Conservation (phyloP, 2,888 invertebrate species). For the Ctena decussata region DNA sequence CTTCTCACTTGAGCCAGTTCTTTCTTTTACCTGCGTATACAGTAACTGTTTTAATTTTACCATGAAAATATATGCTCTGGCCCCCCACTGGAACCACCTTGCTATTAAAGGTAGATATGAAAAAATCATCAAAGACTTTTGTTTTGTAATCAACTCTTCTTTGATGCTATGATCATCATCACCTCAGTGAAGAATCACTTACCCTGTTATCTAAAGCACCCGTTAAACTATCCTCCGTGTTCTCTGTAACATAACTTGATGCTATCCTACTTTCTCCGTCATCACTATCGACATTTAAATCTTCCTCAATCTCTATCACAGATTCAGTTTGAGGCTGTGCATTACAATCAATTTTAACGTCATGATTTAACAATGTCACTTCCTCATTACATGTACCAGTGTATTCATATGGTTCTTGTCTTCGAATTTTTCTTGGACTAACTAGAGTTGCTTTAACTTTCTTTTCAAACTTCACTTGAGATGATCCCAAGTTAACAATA, state of each 20-base stretch:
- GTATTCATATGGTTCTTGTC: constrained; percentile 11
- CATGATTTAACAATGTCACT: constrained; percentile 40
- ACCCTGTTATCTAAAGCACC: constrained; percentile 85
- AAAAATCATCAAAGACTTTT: too few species aligned
- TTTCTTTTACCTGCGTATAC: too few species aligned
- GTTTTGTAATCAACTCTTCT: too few species aligned
- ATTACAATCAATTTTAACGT: not conserved
- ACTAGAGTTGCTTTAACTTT: constrained; percentile 64
- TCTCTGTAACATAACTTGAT: constrained; percentile 84
- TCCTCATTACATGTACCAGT: constrained; percentile 38
- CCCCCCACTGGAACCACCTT: not conserved
- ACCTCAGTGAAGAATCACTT: constrained; percentile 43
- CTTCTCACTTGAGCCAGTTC: too few species aligned
- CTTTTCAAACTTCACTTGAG: constrained; percentile 80
- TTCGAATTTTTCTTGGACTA: constrained; percentile 53
- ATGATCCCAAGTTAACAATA: constrained; percentile 78
- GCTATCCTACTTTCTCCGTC: constrained; percentile 80
- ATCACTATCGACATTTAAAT: constrained; percentile 50
- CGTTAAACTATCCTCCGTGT: constrained; percentile 83
- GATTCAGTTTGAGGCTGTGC: constrained; percentile 50
- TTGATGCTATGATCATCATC: too few species aligned
- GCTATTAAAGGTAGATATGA: too few species aligned
- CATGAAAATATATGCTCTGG: too few species aligned
- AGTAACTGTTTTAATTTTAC: too few species aligned
- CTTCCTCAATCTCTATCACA: constrained; percentile 29